These are phyloP conservation scores for Philhelius pedissequus DNA, from an alignment of 2,888 invertebrate genomes.

Conservation along the genomic window DNA sequence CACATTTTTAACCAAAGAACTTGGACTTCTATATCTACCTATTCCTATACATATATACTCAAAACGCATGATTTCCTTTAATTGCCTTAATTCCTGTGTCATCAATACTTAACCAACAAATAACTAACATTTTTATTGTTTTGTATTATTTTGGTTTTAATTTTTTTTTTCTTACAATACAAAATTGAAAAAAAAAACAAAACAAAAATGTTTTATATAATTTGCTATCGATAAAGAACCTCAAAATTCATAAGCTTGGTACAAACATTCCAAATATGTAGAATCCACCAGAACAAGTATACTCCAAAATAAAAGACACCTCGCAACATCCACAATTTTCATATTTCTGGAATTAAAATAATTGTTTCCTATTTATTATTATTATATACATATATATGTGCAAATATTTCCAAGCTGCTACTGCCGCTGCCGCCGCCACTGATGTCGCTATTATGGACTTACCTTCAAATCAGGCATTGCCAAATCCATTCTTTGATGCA, in stretches of 20 bases:
- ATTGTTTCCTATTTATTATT: conserved; percentile 30
- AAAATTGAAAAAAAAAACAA: background rate
- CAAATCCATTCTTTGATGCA: conserved; percentile 78
- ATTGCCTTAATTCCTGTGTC: conserved; percentile 39
- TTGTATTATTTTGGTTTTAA: background rate
- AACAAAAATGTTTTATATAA: conserved; percentile 10
- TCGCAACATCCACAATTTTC: conserved; percentile 42
- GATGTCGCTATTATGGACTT: conserved; percentile 65
- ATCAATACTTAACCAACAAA: conserved; percentile 37
- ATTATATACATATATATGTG: conserved; percentile 33
- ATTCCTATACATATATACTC: background rate
- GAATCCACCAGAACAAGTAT: conserved; percentile 37
- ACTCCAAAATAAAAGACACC: conserved; percentile 39
- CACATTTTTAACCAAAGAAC: conserved; percentile 14
- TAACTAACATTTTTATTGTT: conserved; percentile 42
- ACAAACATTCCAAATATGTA: conserved; percentile 19
- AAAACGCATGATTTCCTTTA: conserved; percentile 44
- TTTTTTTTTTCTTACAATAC: conserved; percentile 8
- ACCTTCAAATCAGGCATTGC: conserved; percentile 70
- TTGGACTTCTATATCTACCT: too few species aligned
- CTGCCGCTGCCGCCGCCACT: conserved; percentile 48
- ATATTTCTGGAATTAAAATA: conserved; percentile 3
- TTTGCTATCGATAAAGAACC: conserved; percentile 33
- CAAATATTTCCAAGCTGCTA: conserved; percentile 61
- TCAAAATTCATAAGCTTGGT: conserved; percentile 24